Evolutionary conservation across 2,113 vertebrate species (phyloP), one percentile per base, ranked within the genome.

Genomic region (Tragelaphus scriptus): DNA sequence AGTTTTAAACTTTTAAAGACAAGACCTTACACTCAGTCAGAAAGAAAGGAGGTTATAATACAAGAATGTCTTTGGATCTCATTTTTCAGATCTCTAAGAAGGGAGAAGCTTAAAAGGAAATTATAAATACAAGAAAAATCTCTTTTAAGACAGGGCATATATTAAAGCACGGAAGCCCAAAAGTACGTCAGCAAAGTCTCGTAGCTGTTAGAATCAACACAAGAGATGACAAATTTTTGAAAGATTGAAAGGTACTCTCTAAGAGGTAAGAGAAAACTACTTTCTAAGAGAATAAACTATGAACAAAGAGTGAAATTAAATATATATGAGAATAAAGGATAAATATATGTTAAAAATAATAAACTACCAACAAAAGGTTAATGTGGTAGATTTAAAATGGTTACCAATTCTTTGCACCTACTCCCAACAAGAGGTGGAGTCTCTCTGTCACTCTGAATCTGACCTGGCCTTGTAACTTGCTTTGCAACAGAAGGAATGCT

Each of bases 31-130:
- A 90, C 81, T 96, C 47, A 85, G 93, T 81, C 77, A 61, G 58
- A 94, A 98, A 97, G 91, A 98, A 97, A 97, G 49, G 75, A 68
- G 26, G 30, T n/a, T 85, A 30, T 81, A 96, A 96, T 77, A 9
- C 25, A 97, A 96, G 94, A 95, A 97, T 51, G 23, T 79, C 91
- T 96, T 97, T 96, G 87, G 85, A 95, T 26, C 89, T 96, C 51
- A 91, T 91, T 96, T 97, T 97, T 94, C 75, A 97, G 97, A 95
- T 96, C 95, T 97, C 71, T 91, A 97, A 95, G 93, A 98, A 94
- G 23, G 79, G 82, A 90, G n/a, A 97, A 85, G 55, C 84, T 92
- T 95, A 85, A 94, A 97, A 91, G 87, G 95, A 89, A 88, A 93
- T 89, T 80, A 95, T 36, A 91, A 92, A 91, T 97, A 96, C 6